phyloP scores from a whole-genome alignment of 1,140 invertebrate species.

The Papilio dardanus region DNA sequence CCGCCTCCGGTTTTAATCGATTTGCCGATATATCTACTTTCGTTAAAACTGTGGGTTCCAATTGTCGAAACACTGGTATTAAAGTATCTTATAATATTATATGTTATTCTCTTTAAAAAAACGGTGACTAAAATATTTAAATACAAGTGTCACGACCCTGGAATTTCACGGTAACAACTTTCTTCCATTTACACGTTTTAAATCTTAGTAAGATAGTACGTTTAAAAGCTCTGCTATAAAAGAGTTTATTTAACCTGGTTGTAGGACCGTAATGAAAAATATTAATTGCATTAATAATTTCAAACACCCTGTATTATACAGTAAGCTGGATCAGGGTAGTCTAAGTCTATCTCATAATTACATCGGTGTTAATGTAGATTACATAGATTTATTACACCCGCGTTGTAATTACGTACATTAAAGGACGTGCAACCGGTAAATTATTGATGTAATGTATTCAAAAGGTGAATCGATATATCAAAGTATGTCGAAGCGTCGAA shows the following conservation, averaged over 20 bases:
- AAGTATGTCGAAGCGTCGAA: conserved; percentile 33
- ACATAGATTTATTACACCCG: conserved; percentile 32
- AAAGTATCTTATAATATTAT: too few species aligned
- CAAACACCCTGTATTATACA: background rate
- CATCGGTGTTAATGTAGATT: conserved; percentile 33
- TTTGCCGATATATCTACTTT: background rate
- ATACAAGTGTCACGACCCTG: too few species aligned
- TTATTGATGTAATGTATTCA: conserved; percentile 38
- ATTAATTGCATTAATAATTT: background rate
- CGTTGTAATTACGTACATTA: conserved; percentile 38
- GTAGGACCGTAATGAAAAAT: background rate
- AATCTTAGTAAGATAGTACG: too few species aligned
- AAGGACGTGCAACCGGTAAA: conserved; percentile 31
- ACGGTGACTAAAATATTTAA: too few species aligned
- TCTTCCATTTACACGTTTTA: too few species aligned
- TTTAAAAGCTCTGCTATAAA: too few species aligned
- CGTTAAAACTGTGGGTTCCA: background rate
- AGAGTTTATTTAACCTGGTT: background rate
- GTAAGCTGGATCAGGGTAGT: background rate
- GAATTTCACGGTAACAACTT: too few species aligned
- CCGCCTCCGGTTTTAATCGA: conserved; percentile 9
- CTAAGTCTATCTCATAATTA: conserved; percentile 27
- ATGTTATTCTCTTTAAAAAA: too few species aligned
- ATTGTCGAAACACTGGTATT: too few species aligned
- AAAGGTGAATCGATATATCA: conserved; percentile 36